Evolutionary conservation across 2,888 invertebrate species (phyloP).

Genomic region (Thereva nobilitata): DNA sequence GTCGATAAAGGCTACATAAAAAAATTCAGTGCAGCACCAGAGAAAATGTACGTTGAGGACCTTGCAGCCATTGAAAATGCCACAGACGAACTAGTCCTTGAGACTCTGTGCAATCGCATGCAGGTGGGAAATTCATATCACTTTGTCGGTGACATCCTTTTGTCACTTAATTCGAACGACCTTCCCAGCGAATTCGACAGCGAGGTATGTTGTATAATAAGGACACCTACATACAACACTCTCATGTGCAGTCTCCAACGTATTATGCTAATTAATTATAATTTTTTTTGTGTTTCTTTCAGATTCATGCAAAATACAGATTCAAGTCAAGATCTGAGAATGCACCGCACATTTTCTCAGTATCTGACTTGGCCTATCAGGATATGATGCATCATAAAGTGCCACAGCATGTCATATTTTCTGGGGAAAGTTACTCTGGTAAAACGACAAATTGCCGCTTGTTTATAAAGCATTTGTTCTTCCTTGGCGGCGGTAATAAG

Average conservation of each 20-base stretch:
- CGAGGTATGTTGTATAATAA: conserved; percentile 61
- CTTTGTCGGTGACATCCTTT: conserved; percentile 78
- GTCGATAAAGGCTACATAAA: conserved; percentile 55
- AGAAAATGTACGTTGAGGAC: conserved; percentile 81
- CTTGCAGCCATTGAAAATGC: conserved; percentile 76
- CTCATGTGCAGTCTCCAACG: not conserved
- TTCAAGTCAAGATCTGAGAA: conserved; percentile 87
- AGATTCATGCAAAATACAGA: conserved; percentile 80
- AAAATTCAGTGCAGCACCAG: conserved; percentile 62
- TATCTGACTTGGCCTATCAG: conserved; percentile 89
- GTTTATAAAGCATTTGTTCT: conserved; percentile 78
- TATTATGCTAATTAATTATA: not conserved
- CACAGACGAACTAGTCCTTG: conserved; percentile 72
- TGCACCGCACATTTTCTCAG: conserved; percentile 85
- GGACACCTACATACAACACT: not conserved
- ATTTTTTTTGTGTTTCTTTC: conserved; percentile 48
- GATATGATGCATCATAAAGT: conserved; percentile 86
- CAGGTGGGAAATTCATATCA: conserved; percentile 71
- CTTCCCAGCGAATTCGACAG: conserved; percentile 72
- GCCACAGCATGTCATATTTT: conserved; percentile 83
- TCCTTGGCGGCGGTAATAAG: conserved; percentile 72
- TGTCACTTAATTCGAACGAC: conserved; percentile 80
- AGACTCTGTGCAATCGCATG: conserved; percentile 71
- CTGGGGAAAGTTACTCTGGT: conserved; percentile 89
- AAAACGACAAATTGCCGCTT: conserved; percentile 85